Base-by-base conservation (phyloP, 2,888 invertebrate genomes). In the Thecophora atra region DNA sequence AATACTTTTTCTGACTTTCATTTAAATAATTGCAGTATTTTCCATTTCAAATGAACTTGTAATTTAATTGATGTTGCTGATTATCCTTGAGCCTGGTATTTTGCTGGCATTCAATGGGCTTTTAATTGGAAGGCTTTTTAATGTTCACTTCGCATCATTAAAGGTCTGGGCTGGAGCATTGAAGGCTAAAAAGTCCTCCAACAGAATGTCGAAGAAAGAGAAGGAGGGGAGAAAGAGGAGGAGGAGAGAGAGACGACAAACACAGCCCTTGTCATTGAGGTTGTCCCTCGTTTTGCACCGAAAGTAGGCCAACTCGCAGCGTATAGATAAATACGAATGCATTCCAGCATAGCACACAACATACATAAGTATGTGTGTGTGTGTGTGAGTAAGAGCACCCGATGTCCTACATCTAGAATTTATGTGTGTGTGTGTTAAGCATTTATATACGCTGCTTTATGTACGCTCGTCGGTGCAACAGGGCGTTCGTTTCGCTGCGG, bases 401-500 rank as follows among this genome's bases (percentile, higher is more conserved):
- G n/a, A n/a, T n/a, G n/a, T 7, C 44, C 44, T 11, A 44, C 44
- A 44, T 44, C 44, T 13, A 44, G 44, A 11, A 13, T 44, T 7
- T 44, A 13, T 44, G 44, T 44, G 44, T 44, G 44, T 44, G 44
- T 44, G 44, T 44, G 56, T 24, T n/a, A n/a, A n/a, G n/a, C n/a
- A n/a, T n/a, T n/a, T n/a, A n/a, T n/a, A n/a, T n/a, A n/a, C n/a
- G 37, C 28, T 28, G 15, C n/a, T 54, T 7, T 54, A n/a, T n/a
- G n/a, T n/a, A n/a, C 47, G n/a, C 47, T 17, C 47, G 17, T n/a
- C 47, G 15, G 47, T 47, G n/a, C 37, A 47, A 47, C 44, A 44
- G n/a, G 52, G 11, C 8, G n/a, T n/a, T n/a, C n/a, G n/a, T n/a
- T n/a, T n/a, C 79, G 42, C 63, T 30, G 5, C n/a, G 30, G 30